Evolutionary conservation across 1,140 invertebrate genomes (phyloP).

Genomic region (Drosophila truncata): DNA sequence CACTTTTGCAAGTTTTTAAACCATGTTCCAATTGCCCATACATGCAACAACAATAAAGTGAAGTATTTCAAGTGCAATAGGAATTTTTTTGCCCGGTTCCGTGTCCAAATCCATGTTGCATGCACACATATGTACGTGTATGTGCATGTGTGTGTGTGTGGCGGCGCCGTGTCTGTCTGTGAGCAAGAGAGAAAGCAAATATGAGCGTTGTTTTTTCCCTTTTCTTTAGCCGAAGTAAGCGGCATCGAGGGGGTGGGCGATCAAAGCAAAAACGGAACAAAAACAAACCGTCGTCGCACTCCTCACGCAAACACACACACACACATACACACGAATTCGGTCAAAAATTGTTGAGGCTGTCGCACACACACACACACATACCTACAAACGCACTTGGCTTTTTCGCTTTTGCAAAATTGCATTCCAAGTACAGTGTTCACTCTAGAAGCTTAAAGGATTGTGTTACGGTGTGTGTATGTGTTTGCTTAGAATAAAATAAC

Average conservation of each 20-base stretch:
- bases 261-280: slow-evolving; percentile 30
- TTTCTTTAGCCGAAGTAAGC: background rate
- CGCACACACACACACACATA: background rate
- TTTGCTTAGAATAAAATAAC: background rate
- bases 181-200: background rate
- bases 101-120: background rate
- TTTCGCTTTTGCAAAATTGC: background rate
- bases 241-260: background rate
- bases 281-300: slow-evolving; percentile 23
- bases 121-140: background rate
- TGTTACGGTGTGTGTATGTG: too few species aligned
- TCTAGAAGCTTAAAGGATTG: background rate
- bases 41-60: background rate
- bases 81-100: background rate
- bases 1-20: background rate
- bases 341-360: slow-evolving; percentile 20
- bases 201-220: background rate
- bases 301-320: background rate
- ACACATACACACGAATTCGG: background rate
- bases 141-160: background rate
- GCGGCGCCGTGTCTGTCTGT: background rate
- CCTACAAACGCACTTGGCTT: background rate
- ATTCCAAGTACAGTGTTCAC: slow-evolving; percentile 2
- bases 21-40: background rate
- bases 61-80: background rate